Percentiles rank a stretch among this genome's conserved stretches.
Conservation (phyloP, 2,113 vertebrate species). For the Engystomops pustulosus region DNA sequence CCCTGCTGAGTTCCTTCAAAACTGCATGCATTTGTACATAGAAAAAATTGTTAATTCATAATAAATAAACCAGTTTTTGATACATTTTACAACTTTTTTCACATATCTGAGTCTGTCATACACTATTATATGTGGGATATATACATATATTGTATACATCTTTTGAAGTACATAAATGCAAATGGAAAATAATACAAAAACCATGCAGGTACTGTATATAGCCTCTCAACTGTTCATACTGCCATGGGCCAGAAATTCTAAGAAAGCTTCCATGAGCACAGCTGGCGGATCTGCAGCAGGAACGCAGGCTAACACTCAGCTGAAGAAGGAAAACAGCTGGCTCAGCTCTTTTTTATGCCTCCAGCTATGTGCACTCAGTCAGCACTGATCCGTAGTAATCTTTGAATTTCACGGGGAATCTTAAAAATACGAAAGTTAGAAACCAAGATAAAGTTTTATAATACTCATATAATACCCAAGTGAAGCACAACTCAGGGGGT, state of each 20-base stretch:
- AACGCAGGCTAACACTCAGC: slow-evolving; percentile 20
- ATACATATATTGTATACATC: not conserved
- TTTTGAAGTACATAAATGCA: not conserved
- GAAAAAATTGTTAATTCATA: no score
- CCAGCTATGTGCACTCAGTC: not conserved
- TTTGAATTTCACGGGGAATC: not conserved
- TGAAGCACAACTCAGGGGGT: not conserved
- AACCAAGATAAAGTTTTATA: not conserved
- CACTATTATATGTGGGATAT: no score
- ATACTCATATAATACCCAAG: not conserved
- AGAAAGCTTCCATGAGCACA: slow-evolving; percentile 28
- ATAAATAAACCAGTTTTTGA: no score
- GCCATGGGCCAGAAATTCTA: slow-evolving; percentile 24
- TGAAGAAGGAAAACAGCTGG: slow-evolving; percentile 54
- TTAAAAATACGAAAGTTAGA: not conserved
- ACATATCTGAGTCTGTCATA: no score
- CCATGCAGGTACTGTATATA: not conserved
- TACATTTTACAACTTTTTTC: no score
- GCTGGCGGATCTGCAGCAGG: slow-evolving; percentile 54
- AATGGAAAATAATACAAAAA: not conserved
- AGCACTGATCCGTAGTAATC: slow-evolving; percentile 15
- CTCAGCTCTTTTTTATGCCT: slow-evolving; percentile 42
- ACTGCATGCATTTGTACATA: not conserved
- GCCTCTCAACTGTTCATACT: not conserved
- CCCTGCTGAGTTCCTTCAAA: not conserved